A percentile compares a stretch with the other conserved stretches of the same genome.
Evolutionary conservation across 2,888 invertebrate genomes (phyloP).

Genomic region (Noctua janthe): DNA sequence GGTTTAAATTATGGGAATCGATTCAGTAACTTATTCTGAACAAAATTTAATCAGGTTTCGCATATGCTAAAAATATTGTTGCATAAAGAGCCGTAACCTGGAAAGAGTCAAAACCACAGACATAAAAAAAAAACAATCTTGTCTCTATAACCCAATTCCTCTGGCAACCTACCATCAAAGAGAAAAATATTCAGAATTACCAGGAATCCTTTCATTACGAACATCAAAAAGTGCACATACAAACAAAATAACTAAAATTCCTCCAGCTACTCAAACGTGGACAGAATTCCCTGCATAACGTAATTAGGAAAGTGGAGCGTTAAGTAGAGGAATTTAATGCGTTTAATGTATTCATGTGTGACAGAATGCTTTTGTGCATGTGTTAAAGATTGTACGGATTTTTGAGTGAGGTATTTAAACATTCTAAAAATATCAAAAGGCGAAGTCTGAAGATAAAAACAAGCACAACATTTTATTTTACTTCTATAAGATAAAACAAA

Average conservation of each 20-base stretch:
- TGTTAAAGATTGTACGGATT: background rate
- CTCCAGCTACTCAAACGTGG: constrained; percentile 57
- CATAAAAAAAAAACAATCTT: background rate
- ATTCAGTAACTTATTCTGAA: too few relatives aligned
- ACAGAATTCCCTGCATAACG: constrained; percentile 60
- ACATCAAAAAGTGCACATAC: constrained; percentile 60
- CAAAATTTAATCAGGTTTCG: too few relatives aligned
- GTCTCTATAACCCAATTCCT: constrained; percentile 11
- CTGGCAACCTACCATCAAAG: constrained; percentile 50
- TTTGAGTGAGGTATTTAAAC: background rate
- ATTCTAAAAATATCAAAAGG: background rate
- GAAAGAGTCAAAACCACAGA: background rate
- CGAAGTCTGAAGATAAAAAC: background rate
- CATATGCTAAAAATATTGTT: too few relatives aligned
- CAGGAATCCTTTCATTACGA: constrained; percentile 61
- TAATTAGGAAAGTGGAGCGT: constrained; percentile 49
- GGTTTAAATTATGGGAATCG: too few relatives aligned
- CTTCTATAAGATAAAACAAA: background rate
- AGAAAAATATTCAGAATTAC: constrained; percentile 62
- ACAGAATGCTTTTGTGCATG: constrained; percentile 14
- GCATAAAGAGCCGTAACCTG: background rate
- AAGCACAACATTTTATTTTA: background rate
- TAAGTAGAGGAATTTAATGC: constrained; percentile 24
- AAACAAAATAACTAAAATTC: constrained; percentile 65
- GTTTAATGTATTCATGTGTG: constrained; percentile 27